A percentile compares a stretch with the other conserved stretches of the same genome.
These are phyloP conservation scores for Epinotia bilunana DNA, from an alignment of 2,888 invertebrate species.

Conservation along the genomic window DNA sequence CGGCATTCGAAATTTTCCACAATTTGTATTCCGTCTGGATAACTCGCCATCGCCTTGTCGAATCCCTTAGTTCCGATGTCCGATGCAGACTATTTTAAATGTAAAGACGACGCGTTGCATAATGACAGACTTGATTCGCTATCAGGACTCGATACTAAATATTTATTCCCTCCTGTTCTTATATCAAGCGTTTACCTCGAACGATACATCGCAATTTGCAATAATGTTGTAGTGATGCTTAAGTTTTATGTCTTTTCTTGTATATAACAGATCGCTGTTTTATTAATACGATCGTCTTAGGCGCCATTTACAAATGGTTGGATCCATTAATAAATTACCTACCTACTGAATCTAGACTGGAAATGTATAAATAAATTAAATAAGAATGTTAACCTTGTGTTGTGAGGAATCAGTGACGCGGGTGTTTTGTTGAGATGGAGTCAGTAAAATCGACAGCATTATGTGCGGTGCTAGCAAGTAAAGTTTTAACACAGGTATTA, in stretches of 20 bases:
- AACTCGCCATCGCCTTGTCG: slow-evolving; percentile 70
- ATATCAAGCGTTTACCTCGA: slow-evolving; percentile 61
- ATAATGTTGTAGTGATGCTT: slow-evolving; percentile 61
- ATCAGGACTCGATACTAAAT: slow-evolving; percentile 79
- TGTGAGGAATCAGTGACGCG: neutral
- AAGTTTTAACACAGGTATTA: slow-evolving; percentile 32
- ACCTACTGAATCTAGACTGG: neutral
- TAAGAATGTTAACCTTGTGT: neutral
- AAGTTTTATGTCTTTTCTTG: slow-evolving; percentile 36
- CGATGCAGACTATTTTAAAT: slow-evolving; percentile 81
- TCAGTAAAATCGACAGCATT: slow-evolving; percentile 4
- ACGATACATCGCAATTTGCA: slow-evolving; percentile 56
- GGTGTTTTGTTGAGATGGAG: neutral
- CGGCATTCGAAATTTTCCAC: slow-evolving; percentile 78
- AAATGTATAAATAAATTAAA: neutral
- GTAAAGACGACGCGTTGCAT: slow-evolving; percentile 80
- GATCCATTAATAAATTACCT: neutral
- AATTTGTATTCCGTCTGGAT: slow-evolving; percentile 80
- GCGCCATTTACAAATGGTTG: neutral
- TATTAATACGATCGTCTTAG: neutral
- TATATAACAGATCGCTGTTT: neutral
- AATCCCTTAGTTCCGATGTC: slow-evolving; percentile 77
- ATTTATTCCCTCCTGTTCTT: slow-evolving; percentile 75
- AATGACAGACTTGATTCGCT: slow-evolving; percentile 80
- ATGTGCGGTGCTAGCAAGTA: slow-evolving; percentile 18